Evolutionary conservation across 2,797 vertebrate genomes (phyloP).

Genomic region (Hydrocynus forskahlii): DNA sequence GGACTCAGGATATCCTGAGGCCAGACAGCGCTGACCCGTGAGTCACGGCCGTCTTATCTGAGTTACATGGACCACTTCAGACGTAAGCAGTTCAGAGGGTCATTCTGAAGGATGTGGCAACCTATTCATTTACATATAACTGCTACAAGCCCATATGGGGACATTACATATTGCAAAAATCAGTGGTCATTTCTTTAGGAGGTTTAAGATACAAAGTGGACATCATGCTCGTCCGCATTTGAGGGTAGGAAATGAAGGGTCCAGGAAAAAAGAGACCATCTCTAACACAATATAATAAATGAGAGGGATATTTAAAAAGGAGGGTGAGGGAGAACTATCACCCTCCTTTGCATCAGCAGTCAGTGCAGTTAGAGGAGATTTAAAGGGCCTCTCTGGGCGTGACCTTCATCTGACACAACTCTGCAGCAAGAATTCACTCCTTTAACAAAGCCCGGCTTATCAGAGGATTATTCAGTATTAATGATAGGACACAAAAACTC

Average conservation of each 20-base stretch:
- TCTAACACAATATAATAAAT: too few relatives aligned
- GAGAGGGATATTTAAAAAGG: too few relatives aligned
- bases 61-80: neutral
- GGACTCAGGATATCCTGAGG: conserved; percentile 54
- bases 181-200: too few relatives aligned
- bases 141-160: too few relatives aligned
- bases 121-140: neutral
- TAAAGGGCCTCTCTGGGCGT: conserved; percentile 60
- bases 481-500: neutral
- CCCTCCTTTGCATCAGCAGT: neutral
- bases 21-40: conserved; percentile 43
- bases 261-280: too few relatives aligned
- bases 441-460: neutral
- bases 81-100: neutral
- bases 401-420: conserved; percentile 50
- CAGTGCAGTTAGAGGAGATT: neutral
- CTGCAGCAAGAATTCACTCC: neutral
- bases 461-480: neutral
- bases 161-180: too few relatives aligned
- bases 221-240: too few relatives aligned
- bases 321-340: too few relatives aligned
- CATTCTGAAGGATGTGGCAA: neutral
- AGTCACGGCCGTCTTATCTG: conserved; percentile 41
- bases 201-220: too few relatives aligned
- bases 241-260: too few relatives aligned